These are phyloP conservation scores for Idris sp. DNA, from an alignment of 1,140 invertebrate species.

Conservation along the genomic window DNA sequence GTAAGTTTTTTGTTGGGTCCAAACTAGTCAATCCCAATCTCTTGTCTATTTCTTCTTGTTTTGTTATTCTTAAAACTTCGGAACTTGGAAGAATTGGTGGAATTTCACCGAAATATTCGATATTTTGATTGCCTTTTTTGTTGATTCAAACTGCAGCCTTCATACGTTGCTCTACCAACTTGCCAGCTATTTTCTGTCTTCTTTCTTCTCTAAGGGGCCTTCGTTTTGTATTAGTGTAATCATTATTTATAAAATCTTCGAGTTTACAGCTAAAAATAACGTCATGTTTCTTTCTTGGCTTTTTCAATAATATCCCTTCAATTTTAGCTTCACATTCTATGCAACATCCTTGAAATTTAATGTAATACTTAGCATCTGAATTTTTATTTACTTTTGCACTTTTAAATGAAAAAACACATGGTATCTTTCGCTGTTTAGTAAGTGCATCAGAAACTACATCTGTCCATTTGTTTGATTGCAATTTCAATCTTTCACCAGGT, in stretches of 20 bases:
- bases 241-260: neutral
- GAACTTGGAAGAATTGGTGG: slow-evolving; percentile 17
- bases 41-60: slow-evolving; percentile 33
- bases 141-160: slow-evolving; percentile 24
- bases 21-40: slow-evolving; percentile 6
- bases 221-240: slow-evolving; percentile 9
- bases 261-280: slow-evolving; percentile 17
- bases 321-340: slow-evolving; percentile 13
- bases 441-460: too few species aligned
- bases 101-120: slow-evolving; percentile 32
- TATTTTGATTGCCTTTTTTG: slow-evolving; percentile 10
- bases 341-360: slow-evolving; percentile 20
- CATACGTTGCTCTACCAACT: too few species aligned
- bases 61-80: slow-evolving; percentile 31
- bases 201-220: slow-evolving; percentile 25
- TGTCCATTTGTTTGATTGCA: too few species aligned
- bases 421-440: too few species aligned
- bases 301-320: slow-evolving; percentile 13
- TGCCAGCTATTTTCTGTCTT: too few species aligned
- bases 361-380: slow-evolving; percentile 9
- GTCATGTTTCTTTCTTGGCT: slow-evolving; percentile 22
- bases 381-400: too few species aligned
- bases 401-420: too few species aligned
- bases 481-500: too few species aligned
- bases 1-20: slow-evolving; percentile 14